A percentile compares a stretch with the other conserved stretches of the same genome.
Conservation (phyloP, 2,888 invertebrate species). For the Drosophila kuntzei region DNA sequence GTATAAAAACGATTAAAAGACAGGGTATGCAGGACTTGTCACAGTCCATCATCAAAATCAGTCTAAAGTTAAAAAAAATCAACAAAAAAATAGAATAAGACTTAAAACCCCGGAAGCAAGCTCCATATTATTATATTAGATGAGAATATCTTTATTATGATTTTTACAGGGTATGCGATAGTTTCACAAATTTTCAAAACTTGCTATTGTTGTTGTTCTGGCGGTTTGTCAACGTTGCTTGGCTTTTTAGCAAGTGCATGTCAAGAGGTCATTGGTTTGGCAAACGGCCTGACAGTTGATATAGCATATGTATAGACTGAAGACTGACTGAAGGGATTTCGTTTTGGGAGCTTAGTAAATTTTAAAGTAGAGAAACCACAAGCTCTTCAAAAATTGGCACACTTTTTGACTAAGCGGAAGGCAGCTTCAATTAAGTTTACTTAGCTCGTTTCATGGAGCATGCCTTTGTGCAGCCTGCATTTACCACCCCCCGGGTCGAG, state of each 20-base stretch:
- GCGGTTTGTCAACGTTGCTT: conserved; percentile 46
- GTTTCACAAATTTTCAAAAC: neutral
- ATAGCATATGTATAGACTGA: conserved; percentile 5
- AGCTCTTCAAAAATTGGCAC: conserved; percentile 50
- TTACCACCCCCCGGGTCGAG: neutral
- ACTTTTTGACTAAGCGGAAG: conserved; percentile 30
- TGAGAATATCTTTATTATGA: no score
- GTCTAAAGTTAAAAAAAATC: no score
- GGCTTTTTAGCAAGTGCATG: conserved; percentile 44
- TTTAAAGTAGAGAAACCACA: conserved; percentile 62
- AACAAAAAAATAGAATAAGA: no score
- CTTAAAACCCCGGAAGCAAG: no score
- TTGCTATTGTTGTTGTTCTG: conserved; percentile 27
- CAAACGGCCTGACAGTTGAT: conserved; percentile 43
- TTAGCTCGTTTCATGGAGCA: conserved; percentile 16
- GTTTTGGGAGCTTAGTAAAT: conserved; percentile 44
- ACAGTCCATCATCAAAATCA: no score
- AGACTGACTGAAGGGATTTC: conserved; percentile 10
- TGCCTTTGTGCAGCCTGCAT: conserved; percentile 37
- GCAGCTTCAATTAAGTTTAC: conserved; percentile 47
- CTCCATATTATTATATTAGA: no score
- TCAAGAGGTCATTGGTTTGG: conserved; percentile 75
- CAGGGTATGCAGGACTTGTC: conserved; percentile 27
- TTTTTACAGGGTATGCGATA: conserved; percentile 15
- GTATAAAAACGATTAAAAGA: neutral